phyloP scores from a whole-genome alignment of 92 coral and sea anemone species.

The Actinostola sp. region DNA sequence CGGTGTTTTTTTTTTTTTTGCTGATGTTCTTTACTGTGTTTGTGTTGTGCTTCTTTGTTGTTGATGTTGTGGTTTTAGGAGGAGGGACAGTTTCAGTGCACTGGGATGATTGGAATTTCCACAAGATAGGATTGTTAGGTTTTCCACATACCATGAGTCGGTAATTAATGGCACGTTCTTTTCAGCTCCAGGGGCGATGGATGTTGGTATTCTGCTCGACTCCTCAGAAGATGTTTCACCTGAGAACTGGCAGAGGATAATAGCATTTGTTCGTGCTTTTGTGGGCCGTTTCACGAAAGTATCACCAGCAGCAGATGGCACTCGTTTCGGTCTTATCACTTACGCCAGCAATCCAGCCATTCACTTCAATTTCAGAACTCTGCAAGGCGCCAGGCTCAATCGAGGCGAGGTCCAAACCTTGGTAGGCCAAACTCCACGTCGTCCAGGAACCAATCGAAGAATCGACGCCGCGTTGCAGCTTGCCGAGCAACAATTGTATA shows the following conservation, averaged over 20 bases:
- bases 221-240: too few species aligned
- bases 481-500: constrained; percentile 41
- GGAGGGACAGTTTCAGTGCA: too few species aligned
- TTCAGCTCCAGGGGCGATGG: constrained; percentile 33
- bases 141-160: too few species aligned
- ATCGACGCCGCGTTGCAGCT: constrained; percentile 40
- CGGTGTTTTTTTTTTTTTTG: too few species aligned
- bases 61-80: too few species aligned
- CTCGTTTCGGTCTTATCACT: constrained; percentile 67
- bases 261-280: constrained; percentile 45
- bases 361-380: constrained; percentile 60
- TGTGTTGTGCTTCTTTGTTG: too few species aligned
- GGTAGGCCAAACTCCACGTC: constrained; percentile 54
- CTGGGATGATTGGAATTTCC: too few species aligned
- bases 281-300: constrained; percentile 56
- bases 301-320: constrained; percentile 61
- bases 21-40: too few species aligned
- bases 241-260: constrained; percentile 60
- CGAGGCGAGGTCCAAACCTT: constrained; percentile 45
- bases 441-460: constrained; percentile 58
- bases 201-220: constrained; percentile 76
- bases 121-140: too few species aligned
- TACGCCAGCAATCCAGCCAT: constrained; percentile 52
- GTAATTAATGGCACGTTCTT: too few species aligned
- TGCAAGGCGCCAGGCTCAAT: constrained; percentile 59